phyloP scores from a whole-genome alignment of 2,113 vertebrate genomes.

The Muntiacus reevesi region DNA sequence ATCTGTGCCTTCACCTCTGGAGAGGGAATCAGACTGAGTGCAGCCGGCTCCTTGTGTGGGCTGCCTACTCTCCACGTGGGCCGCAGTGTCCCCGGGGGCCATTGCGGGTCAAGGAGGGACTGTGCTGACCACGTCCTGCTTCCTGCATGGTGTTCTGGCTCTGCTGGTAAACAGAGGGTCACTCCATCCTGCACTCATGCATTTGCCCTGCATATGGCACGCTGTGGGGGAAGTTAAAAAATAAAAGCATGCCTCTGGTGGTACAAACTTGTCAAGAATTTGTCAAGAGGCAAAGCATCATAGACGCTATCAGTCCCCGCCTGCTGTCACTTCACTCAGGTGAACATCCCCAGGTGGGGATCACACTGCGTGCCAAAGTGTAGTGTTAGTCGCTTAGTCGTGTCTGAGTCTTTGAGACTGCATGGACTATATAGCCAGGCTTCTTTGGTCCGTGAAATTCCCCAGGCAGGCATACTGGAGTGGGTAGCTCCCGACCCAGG shows the following conservation, averaged over 20 bases:
- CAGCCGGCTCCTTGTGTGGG: neutral
- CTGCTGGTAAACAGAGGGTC: neutral
- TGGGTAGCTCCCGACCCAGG: neutral
- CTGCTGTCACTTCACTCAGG: rapidly evolving
- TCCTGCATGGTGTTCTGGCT: neutral
- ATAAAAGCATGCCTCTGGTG: neutral
- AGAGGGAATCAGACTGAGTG: neutral
- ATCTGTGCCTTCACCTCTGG: neutral
- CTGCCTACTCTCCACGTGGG: neutral
- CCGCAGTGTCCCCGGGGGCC: neutral
- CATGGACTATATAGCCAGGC: neutral
- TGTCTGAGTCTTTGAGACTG: neutral
- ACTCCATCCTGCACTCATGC: neutral
- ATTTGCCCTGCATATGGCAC: too few relatives aligned
- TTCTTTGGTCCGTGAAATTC: neutral
- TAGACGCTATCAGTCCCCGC: too few relatives aligned
- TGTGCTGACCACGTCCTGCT: neutral
- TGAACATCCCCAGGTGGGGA: neutral
- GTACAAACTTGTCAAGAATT: neutral
- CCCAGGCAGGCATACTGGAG: neutral
- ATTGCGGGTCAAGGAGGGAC: neutral
- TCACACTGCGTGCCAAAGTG: neutral
- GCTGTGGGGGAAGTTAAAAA: neutral
- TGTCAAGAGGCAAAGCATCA: neutral
- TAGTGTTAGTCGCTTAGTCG: neutral